Evolutionary conservation across 2,797 vertebrate genomes (phyloP).

Genomic region (Cuniculus paca): DNA sequence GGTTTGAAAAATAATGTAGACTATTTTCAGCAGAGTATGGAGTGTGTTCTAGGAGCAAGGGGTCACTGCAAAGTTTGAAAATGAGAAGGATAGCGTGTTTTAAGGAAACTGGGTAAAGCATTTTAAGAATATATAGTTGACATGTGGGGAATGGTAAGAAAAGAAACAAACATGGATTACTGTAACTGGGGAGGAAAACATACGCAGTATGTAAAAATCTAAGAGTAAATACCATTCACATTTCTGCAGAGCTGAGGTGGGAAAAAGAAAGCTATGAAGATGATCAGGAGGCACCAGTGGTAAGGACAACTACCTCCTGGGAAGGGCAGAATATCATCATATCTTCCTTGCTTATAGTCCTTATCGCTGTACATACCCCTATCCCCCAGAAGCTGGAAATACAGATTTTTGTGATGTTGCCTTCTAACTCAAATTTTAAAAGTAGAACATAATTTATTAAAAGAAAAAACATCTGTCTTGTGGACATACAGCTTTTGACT

Average conservation of each 20-base stretch:
- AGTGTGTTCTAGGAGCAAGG: background rate
- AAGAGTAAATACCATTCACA: background rate
- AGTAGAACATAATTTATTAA: background rate
- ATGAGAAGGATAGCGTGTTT: background rate
- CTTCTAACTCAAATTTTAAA: background rate
- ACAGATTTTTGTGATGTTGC: background rate
- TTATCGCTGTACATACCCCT: background rate
- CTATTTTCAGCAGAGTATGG: background rate
- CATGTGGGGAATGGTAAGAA: background rate
- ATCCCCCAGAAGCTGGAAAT: background rate
- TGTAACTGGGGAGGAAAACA: background rate
- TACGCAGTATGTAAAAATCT: background rate
- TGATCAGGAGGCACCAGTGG: background rate
- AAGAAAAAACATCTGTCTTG: background rate
- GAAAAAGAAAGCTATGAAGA: background rate
- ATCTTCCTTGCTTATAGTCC: background rate
- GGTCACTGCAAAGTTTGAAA: background rate
- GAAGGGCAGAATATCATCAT: background rate
- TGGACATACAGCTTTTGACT: background rate
- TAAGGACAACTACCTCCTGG: background rate
- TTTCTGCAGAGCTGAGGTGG: background rate
- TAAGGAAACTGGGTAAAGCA: background rate
- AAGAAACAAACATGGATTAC: background rate
- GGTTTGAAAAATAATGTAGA: background rate
- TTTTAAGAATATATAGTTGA: background rate